Evolutionary conservation across 2,888 invertebrate genomes (phyloP), one percentile per base, ranked within the genome.

Genomic region (Caenorhabditis afra): DNA sequence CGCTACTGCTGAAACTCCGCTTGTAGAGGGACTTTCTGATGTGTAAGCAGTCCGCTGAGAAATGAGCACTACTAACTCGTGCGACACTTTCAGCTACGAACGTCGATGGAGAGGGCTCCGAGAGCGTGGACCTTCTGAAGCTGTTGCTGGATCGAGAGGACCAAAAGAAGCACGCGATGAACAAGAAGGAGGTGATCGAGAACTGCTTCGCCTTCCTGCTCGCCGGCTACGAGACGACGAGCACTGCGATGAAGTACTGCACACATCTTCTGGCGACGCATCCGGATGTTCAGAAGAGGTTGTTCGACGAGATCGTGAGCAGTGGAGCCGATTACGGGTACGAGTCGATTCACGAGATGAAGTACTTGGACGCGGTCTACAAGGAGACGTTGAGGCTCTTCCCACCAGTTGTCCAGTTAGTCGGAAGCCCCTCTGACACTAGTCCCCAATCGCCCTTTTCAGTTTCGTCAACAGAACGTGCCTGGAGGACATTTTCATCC

Each of bases 191-290:
- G 68, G 90, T 91, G 61, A 86, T 91, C 53, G 90, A 90, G 37
- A 91, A 91, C 79, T 89, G 90, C 18, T 91, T 91, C 81, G 89
- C 92, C 3, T 92, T 92, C 81, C 87, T 92, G 41, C 84, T 92
- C 57, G 92, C 91, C n/a, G 92, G 86, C 11, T 93, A 92, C 79
- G 93, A 93, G 84, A 93, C 93, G 0, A 92, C 92, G 0, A 91
- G 92, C 22, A 91, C 91, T 1, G 90, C 92, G 1, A 85, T 93
- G 23, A 90, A 90, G 7, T 92, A 91, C 84, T 88, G 91, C 10
- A 88, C 91, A 67, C 91, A 91, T 84, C 90, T 91, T 53, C 87
- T 92, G 70, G 91, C 92, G 18, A 89, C 87, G 61, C 90, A 92
- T 85, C 91, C 88, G 1, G 91, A 91, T 1, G 88, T 91, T 35